Conservation (phyloP, 2,888 invertebrate species). For the Arenicola marina region DNA sequence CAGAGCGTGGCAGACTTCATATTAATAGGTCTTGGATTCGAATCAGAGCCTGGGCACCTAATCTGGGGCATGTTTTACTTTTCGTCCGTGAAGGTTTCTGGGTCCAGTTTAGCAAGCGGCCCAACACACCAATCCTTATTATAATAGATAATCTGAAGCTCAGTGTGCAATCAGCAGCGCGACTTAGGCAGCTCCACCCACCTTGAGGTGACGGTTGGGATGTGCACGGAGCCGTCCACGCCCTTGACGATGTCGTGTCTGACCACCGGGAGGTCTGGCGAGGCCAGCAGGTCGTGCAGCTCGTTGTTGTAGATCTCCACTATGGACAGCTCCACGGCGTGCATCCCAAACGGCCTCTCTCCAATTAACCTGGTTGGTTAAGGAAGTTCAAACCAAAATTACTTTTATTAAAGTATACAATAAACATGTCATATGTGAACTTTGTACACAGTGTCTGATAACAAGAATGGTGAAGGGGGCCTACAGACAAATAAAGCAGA, state of each 20-base stretch:
- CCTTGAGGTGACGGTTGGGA: constrained; percentile 51
- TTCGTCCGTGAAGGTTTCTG: too few species aligned
- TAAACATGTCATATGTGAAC: too few species aligned
- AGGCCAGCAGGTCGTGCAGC: constrained; percentile 48
- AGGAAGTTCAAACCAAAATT: background rate
- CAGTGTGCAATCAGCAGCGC: background rate
- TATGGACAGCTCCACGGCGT: constrained; percentile 50
- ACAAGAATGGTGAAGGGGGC: too few species aligned
- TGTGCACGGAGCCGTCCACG: constrained; percentile 43
- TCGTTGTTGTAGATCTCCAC: constrained; percentile 57
- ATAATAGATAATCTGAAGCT: constrained; percentile 11
- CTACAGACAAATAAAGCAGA: too few species aligned
- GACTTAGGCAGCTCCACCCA: constrained; percentile 19
- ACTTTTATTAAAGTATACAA: background rate
- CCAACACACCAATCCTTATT: too few species aligned
- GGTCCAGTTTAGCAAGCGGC: too few species aligned
- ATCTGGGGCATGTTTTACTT: too few species aligned
- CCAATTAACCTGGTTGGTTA: constrained; percentile 41
- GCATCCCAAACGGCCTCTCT: constrained; percentile 42
- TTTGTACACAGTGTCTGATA: too few species aligned
- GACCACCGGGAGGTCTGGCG: constrained; percentile 22
- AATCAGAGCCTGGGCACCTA: too few species aligned
- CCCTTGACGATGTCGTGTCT: constrained; percentile 52
- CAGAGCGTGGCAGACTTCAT: too few species aligned
- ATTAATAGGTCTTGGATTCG: too few species aligned